Evolutionary conservation across 2,797 vertebrate species (phyloP).

Genomic region (Ficedula albicollis): DNA sequence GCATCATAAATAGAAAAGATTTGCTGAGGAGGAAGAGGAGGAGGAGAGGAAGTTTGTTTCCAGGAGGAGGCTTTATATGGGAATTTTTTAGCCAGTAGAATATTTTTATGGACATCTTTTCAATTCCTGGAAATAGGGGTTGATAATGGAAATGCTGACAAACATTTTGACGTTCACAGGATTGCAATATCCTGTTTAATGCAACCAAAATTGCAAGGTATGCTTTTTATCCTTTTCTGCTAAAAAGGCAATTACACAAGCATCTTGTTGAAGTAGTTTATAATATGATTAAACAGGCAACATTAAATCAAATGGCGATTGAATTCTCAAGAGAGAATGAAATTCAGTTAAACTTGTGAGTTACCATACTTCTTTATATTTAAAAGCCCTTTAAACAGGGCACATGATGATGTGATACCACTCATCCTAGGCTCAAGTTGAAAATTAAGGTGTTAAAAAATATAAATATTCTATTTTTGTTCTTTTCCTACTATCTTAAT

Average conservation of each 20-base stretch:
- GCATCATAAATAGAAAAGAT: neutral
- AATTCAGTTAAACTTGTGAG: slow-evolving; percentile 44
- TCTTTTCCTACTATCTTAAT: slow-evolving; percentile 16
- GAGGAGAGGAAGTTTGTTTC: neutral
- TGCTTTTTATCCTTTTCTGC: slow-evolving; percentile 69
- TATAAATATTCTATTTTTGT: slow-evolving; percentile 37
- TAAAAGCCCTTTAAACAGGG: slow-evolving; percentile 31
- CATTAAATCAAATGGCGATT: slow-evolving; percentile 71
- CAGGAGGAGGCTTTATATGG: neutral
- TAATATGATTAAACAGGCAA: slow-evolving; percentile 72
- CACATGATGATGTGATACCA: neutral
- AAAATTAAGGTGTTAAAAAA: neutral
- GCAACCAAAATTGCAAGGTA: slow-evolving; percentile 67
- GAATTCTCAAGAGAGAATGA: slow-evolving; percentile 52
- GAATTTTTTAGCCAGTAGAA: slow-evolving; percentile 21
- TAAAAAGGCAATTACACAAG: slow-evolving; percentile 67
- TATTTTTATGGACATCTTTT: slow-evolving; percentile 26
- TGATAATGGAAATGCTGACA: slow-evolving; percentile 68
- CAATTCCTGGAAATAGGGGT: slow-evolving; percentile 1
- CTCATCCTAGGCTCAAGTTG: neutral
- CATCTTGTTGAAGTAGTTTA: slow-evolving; percentile 61
- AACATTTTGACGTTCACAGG: slow-evolving; percentile 34
- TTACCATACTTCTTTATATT: slow-evolving; percentile 29
- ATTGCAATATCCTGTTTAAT: slow-evolving; percentile 58
- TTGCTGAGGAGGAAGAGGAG: neutral